Percentiles rank a stretch among this genome's conserved stretches.
Conservation (phyloP, 2,113 vertebrate genomes). For the Vanacampus margaritifer region DNA sequence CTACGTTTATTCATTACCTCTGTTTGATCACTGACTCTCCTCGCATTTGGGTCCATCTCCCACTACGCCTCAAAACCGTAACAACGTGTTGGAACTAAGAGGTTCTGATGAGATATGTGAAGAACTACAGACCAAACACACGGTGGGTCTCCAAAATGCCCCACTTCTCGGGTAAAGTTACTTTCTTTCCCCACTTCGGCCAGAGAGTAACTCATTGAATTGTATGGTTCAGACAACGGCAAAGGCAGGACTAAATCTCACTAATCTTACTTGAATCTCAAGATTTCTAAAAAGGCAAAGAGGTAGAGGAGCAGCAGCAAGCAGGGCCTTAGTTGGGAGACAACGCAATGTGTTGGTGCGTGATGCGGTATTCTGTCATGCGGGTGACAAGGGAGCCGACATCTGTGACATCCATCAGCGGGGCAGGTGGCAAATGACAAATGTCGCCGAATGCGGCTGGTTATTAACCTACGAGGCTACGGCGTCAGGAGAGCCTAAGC, state of each 20-base stretch:
- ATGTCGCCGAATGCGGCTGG: conserved; percentile 50
- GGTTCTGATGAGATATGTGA: no score
- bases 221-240: background rate
- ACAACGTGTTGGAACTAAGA: no score
- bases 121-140: no score
- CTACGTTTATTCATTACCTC: no score
- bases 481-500: conserved; percentile 33
- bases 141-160: no score
- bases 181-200: background rate
- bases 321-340: conserved; percentile 38
- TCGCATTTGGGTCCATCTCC: no score
- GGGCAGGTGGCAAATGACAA: conserved; percentile 62
- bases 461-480: conserved; percentile 66
- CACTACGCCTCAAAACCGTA: no score
- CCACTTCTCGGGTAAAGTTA: no score
- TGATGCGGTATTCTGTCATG: conserved; percentile 60
- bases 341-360: background rate
- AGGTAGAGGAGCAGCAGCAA: conserved; percentile 39
- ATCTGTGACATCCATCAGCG: conserved; percentile 58
- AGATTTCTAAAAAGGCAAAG: conserved; percentile 45
- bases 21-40: no score
- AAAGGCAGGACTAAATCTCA: conserved; percentile 8
- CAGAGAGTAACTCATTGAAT: background rate
- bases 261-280: conserved; percentile 38
- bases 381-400: conserved; percentile 59